phyloP scores from a whole-genome alignment of 1,140 invertebrate genomes.

The Drosophila virilis region DNA sequence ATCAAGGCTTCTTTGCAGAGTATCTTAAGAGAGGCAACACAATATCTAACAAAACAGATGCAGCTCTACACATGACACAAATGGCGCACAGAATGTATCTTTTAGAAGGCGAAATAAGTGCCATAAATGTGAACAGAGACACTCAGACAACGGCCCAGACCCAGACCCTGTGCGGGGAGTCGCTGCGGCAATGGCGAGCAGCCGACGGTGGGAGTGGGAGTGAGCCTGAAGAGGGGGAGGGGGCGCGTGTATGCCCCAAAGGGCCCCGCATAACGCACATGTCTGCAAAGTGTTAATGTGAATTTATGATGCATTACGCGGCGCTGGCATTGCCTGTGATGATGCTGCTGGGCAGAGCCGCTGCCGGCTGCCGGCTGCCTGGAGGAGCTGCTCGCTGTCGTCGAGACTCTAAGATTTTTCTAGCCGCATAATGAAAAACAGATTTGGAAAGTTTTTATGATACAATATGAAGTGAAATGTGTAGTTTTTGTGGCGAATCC shows the following conservation, averaged over 20 bases:
- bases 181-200: background rate
- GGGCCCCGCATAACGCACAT: constrained; percentile 66
- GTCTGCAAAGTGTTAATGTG: constrained; percentile 82
- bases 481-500: constrained; percentile 48
- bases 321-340: constrained; percentile 37
- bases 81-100: constrained; percentile 78
- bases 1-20: background rate
- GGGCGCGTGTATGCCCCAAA: constrained; percentile 35
- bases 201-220: background rate
- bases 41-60: constrained; percentile 66
- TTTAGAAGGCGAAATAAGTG: constrained; percentile 74
- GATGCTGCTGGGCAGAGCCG: constrained; percentile 10
- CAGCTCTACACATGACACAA: constrained; percentile 67
- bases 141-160: constrained; percentile 37
- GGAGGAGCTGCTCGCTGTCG: constrained; percentile 21
- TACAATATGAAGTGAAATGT: constrained; percentile 34
- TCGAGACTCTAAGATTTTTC: constrained; percentile 40
- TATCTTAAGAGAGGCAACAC: constrained; percentile 7
- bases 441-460: constrained; percentile 73
- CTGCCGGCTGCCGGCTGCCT: background rate
- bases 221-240: background rate
- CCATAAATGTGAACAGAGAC: constrained; percentile 69
- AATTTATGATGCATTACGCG: constrained; percentile 81
- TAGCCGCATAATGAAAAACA: constrained; percentile 74
- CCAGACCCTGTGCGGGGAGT: background rate